Conservation (phyloP, 2,113 vertebrate genomes). For the Panthera leo region DNA sequence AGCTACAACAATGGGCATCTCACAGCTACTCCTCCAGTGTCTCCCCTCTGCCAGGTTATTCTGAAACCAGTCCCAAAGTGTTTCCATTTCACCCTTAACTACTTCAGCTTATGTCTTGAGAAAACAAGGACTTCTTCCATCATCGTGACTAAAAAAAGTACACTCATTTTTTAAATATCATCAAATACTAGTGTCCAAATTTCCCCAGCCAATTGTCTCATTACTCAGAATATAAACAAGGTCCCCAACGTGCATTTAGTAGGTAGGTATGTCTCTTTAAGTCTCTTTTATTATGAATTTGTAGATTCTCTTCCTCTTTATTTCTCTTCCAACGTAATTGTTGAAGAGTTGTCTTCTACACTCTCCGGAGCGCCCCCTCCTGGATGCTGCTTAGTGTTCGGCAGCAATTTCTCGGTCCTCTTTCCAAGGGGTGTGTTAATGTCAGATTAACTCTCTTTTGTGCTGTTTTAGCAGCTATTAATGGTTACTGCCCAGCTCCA, state of each 20-base stretch:
- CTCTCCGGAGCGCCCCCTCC: background rate
- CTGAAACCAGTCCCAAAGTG: background rate
- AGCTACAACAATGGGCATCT: accelerated
- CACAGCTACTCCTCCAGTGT: accelerated
- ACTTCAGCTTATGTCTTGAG: background rate
- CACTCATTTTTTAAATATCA: background rate
- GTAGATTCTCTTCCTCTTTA: background rate
- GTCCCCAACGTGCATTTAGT: background rate
- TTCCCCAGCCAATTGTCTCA: background rate
- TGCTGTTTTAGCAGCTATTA: background rate
- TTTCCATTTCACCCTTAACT: too few species aligned
- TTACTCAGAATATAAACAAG: background rate
- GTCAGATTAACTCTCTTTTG: background rate
- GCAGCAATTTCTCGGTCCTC: background rate
- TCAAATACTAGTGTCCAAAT: background rate
- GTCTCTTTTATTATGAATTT: background rate
- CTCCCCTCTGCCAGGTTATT: background rate
- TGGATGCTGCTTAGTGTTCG: too few species aligned
- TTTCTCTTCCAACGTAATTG: background rate
- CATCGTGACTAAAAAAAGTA: background rate
- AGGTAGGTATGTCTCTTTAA: background rate
- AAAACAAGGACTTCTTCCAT: background rate
- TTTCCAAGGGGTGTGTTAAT: background rate
- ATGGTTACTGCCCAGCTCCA: background rate
- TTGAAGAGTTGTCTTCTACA: background rate